These are phyloP conservation scores for Lasioglossum calceatum DNA, from an alignment of 2,888 invertebrate species.

Conservation along the genomic window DNA sequence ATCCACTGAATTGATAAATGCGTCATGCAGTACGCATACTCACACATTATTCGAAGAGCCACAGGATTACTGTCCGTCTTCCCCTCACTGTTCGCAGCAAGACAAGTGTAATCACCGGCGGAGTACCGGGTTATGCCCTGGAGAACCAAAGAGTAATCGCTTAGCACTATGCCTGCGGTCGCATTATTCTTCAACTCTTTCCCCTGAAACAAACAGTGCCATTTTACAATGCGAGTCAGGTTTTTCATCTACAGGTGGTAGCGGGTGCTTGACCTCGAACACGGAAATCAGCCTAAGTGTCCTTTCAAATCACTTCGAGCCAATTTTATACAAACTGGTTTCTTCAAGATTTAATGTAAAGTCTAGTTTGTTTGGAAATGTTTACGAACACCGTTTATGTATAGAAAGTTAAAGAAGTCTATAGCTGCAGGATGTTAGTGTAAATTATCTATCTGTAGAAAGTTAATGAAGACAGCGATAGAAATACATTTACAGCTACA, in stretches of 20 bases:
- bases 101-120: constrained; percentile 95
- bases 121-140: constrained; percentile 93
- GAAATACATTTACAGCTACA: neutral
- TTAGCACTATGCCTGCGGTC: constrained; percentile 92
- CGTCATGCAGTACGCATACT: constrained; percentile 71
- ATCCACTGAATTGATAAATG: neutral
- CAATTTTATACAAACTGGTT: neutral
- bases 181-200: constrained; percentile 93
- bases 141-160: constrained; percentile 94
- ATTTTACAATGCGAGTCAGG: neutral
- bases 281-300: neutral
- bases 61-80: constrained; percentile 86
- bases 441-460: neutral
- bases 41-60: constrained; percentile 86
- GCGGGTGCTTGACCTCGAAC: neutral
- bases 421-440: neutral
- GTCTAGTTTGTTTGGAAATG: neutral
- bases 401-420: neutral
- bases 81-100: constrained; percentile 94
- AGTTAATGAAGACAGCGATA: neutral
- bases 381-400: neutral
- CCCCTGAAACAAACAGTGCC: constrained; percentile 86
- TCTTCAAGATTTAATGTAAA: neutral
- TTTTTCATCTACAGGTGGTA: neutral
- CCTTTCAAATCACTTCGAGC: neutral